Evolutionary conservation across 2,113 vertebrate genomes (phyloP), one percentile per base, ranked within the genome.

Genomic region (Seriola aureovittata): DNA sequence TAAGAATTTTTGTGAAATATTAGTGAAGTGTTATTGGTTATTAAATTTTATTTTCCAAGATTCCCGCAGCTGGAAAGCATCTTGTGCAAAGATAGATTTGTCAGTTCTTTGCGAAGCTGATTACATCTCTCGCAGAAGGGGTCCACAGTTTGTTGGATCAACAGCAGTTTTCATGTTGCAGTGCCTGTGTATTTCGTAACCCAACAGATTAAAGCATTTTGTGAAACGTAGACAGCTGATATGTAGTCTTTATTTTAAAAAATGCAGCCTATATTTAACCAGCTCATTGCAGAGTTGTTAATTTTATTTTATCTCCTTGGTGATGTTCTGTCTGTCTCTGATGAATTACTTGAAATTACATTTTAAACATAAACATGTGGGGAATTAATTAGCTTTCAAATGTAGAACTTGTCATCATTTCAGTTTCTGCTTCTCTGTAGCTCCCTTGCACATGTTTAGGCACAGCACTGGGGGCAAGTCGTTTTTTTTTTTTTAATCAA

Each of bases 401-500:
- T 77, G 9, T 25, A 58, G 46, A 36, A 40, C 54, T 38, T 69
- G 10, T 59, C 44, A 5, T 66, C 19, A 40, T 21, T 71, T 74
- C 64, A 63, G 3, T 74, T 63, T 66, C 3, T 71, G 7, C 6
- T 52, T 55, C 36, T 63, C 50, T 82, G 46, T 36, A 57, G 74
- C 67, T 88, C 19, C 23, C 29, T 59, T 82, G 32, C n/a, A 42
- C 62, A 89, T 84, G 48, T 86, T 86, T 54, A 73, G 58, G n/a
- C 1, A 11, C 17, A 4, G 19, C 1, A 38, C 48, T 32, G 52
- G 14, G 54, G 36, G 46, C 32, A 83, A 55, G 64, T 63, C 34
- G 3, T 86, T 86, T 84, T 82, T 29, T 29, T 66, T 34, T 2
- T 86, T 86, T 84, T 84, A 36, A 86, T 85, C 80, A 87, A 87